Conservation (phyloP, 2,797 vertebrate genomes). For the Sebastes dallii region DNA sequence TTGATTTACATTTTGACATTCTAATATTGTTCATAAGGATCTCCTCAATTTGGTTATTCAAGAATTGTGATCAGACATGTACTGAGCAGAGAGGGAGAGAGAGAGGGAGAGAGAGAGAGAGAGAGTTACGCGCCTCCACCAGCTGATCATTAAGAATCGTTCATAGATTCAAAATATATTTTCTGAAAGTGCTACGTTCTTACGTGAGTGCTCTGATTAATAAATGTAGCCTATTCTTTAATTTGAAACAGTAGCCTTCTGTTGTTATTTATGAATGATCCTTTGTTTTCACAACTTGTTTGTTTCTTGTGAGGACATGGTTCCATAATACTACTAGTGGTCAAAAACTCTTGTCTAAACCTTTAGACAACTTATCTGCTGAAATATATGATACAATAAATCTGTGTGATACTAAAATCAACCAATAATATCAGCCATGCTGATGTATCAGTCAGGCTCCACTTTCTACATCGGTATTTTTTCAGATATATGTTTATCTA, state of each 20-base stretch:
- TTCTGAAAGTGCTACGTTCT: no score
- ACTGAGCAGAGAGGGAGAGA: background rate
- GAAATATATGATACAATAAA: background rate
- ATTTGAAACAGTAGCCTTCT: no score
- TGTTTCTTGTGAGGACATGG: no score
- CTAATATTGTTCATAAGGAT: background rate
- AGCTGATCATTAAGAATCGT: no score
- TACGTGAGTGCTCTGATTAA: no score
- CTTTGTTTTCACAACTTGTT: no score
- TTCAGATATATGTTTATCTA: background rate
- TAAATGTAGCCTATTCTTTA: no score
- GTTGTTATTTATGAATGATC: no score
- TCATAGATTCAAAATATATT: no score
- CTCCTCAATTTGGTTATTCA: background rate
- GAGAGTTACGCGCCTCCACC: no score
- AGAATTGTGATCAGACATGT: background rate
- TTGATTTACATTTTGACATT: background rate
- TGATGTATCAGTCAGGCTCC: background rate
- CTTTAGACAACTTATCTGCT: background rate
- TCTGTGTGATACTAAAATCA: background rate
- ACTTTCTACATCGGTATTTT: background rate
- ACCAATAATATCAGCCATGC: background rate
- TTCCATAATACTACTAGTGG: background rate
- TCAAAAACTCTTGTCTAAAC: background rate
- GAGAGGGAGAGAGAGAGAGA: no score